phyloP scores from a whole-genome alignment of 2,797 vertebrate species.

The Sebastes hubbsi region DNA sequence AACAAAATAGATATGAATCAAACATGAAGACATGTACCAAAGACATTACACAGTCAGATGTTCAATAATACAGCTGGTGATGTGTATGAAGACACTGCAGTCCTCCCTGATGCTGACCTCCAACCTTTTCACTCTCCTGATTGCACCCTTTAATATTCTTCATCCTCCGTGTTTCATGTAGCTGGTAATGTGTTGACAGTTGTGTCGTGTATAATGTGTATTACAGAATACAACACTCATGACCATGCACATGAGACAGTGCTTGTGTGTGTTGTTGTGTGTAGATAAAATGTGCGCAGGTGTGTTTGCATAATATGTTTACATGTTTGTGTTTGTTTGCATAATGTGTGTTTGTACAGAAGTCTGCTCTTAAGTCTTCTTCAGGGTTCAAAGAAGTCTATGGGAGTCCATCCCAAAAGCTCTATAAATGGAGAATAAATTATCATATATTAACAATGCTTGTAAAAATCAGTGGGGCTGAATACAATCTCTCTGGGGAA shows the following conservation, averaged over 20 bases:
- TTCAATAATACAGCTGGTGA: neutral
- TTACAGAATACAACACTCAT: conserved; percentile 16
- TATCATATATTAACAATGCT: neutral
- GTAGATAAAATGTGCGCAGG: neutral
- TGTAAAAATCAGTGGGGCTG: neutral
- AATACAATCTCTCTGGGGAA: neutral
- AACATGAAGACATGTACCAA: neutral
- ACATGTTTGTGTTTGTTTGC: conserved; percentile 12
- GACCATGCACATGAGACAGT: conserved; percentile 18
- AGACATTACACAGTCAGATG: neutral
- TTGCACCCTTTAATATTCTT: conserved; percentile 84
- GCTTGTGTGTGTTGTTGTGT: conserved; percentile 28
- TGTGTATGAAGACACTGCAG: neutral
- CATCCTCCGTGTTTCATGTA: conserved; percentile 54
- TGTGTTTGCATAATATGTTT: conserved; percentile 16
- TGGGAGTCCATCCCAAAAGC: neutral
- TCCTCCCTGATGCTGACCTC: conserved; percentile 11
- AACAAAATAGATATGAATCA: neutral
- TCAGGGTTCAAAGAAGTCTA: conserved; percentile 1
- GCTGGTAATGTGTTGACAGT: conserved; percentile 29
- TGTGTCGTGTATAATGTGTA: conserved; percentile 34
- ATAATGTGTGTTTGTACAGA: conserved; percentile 18
- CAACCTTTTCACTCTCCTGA: conserved; percentile 16
- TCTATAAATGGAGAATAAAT: neutral
- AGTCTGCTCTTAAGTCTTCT: conserved; percentile 27